Evolutionary conservation across 2,888 invertebrate genomes (phyloP).

Genomic region (Drosophila lacicola): DNA sequence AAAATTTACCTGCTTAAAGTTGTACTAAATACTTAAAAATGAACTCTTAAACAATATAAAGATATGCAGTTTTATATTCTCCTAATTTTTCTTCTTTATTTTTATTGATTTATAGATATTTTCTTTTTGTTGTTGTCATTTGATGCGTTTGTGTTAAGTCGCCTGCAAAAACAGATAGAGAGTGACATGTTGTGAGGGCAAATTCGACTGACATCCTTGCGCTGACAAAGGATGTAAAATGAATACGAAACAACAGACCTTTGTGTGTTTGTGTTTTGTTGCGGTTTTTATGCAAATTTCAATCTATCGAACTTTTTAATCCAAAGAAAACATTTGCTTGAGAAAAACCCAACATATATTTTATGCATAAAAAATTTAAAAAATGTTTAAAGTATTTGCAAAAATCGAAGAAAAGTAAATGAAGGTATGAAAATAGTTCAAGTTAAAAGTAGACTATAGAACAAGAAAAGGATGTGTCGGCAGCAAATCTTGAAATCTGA

Average conservation of each 20-base stretch:
- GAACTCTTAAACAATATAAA: conserved; percentile 62
- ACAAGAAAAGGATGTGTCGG: too few species aligned
- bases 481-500: too few species aligned
- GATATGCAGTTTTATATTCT: conserved; percentile 71
- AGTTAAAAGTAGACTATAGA: too few species aligned
- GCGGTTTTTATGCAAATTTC: conserved; percentile 27
- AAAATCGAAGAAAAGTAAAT: background rate
- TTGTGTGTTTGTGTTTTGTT: conserved; percentile 32
- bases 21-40: conserved; percentile 67
- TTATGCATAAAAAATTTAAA: background rate
- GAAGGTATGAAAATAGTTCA: background rate
- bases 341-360: background rate
- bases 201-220: conserved; percentile 26
- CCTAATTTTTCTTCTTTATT: conserved; percentile 16
- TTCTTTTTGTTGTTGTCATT: conserved; percentile 17
- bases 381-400: background rate
- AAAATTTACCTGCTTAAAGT: conserved; percentile 73
- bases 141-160: conserved; percentile 26
- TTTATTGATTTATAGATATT: conserved; percentile 53
- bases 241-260: conserved; percentile 41
- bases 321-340: conserved; percentile 4
- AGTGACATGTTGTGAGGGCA: conserved; percentile 29
- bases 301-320: conserved; percentile 33
- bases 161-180: conserved; percentile 49
- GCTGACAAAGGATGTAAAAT: conserved; percentile 22